A percentile compares a stretch with the other conserved stretches of the same genome.
Conservation (phyloP, 35 echinoderm and acorn worm genomes). For the Lytechinus variegatus region DNA sequence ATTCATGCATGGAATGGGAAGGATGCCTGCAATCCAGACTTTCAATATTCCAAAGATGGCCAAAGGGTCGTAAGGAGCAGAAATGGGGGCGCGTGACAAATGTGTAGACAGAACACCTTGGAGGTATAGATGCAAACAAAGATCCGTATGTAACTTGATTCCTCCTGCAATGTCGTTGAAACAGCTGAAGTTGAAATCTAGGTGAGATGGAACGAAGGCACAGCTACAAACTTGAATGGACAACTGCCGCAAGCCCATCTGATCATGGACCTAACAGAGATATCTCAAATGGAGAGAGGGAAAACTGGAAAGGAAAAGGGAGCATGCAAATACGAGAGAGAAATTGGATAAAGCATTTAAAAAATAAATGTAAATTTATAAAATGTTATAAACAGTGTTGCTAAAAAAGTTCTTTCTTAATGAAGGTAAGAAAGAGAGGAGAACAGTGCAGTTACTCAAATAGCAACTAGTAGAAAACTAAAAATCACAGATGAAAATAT, state of each 20-base stretch:
- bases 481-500: no score
- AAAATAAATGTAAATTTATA: no score
- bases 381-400: no score
- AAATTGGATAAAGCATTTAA: no score
- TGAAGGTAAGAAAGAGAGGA: no score
- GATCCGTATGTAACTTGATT: neutral
- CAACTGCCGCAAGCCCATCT: neutral
- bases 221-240: neutral
- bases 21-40: neutral
- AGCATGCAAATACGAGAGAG: no score
- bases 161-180: slow-evolving; percentile 31
- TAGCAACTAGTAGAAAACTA: no score
- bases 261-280: neutral
- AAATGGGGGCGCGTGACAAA: neutral
- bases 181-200: slow-evolving; percentile 25
- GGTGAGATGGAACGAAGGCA: neutral
- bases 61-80: neutral
- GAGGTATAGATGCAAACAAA: slow-evolving; percentile 28
- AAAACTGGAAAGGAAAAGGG: neutral
- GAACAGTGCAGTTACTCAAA: no score
- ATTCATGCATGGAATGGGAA: neutral
- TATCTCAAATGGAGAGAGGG: neutral
- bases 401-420: no score
- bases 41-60: slow-evolving; percentile 3
- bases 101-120: neutral